Evolutionary conservation across 2,797 vertebrate species (phyloP).

Genomic region (Discoglossus pictus): DNA sequence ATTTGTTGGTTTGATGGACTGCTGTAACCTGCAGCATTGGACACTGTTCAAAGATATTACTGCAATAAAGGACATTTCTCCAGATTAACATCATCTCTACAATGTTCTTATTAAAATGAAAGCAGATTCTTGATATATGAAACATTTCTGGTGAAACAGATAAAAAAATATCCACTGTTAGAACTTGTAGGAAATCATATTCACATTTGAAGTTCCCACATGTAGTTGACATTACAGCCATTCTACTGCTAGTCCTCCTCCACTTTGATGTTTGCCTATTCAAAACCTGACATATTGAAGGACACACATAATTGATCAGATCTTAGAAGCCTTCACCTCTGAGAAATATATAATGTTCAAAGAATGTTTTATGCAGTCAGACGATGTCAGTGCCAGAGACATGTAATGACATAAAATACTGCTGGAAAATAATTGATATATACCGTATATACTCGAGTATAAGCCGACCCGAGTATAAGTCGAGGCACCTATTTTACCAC

Average conservation of each 20-base stretch:
- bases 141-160: conserved; percentile 32
- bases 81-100: not conserved
- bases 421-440: too few relatives aligned
- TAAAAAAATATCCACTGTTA: conserved; percentile 23
- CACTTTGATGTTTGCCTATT: conserved; percentile 6
- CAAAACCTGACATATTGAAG: not conserved
- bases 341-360: not conserved
- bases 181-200: conserved; percentile 21
- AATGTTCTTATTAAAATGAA: conserved; percentile 2
- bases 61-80: too few relatives aligned
- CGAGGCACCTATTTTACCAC: too few relatives aligned
- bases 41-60: too few relatives aligned
- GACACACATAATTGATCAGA: not conserved
- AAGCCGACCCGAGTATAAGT: too few relatives aligned
- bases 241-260: not conserved
- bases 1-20: too few relatives aligned
- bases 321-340: conserved; percentile 4
- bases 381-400: too few relatives aligned
- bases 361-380: too few relatives aligned
- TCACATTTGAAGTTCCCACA: conserved; percentile 13
- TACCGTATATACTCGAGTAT: too few relatives aligned
- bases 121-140: conserved; percentile 23
- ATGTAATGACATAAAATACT: not conserved
- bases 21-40: too few relatives aligned
- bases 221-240: conserved; percentile 2